Evolutionary conservation across 2,113 vertebrate genomes (phyloP).

Genomic region (Erythrolamprus reginae): DNA sequence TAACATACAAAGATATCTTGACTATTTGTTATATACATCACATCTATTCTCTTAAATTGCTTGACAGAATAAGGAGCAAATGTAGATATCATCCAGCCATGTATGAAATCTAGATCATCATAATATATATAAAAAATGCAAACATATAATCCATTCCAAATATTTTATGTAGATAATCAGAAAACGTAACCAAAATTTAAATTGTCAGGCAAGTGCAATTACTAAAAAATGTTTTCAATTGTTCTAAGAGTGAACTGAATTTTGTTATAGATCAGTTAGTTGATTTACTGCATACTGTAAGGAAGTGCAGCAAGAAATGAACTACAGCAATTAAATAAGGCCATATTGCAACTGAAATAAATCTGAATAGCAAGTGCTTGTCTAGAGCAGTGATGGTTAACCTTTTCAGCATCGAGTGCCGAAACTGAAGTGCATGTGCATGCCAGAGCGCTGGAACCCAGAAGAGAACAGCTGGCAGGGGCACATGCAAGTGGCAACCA

Average conservation of each 20-base stretch:
- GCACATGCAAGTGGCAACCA: too few relatives aligned
- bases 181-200: background rate
- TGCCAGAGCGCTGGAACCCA: too few relatives aligned
- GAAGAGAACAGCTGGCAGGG: too few relatives aligned
- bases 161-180: slow-evolving; percentile 14
- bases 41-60: background rate
- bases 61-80: background rate
- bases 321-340: background rate
- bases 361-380: background rate
- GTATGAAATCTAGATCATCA: background rate
- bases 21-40: background rate
- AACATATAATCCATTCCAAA: background rate
- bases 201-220: slow-evolving; percentile 15
- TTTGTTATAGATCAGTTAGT: background rate
- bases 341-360: background rate
- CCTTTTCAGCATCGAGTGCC: too few relatives aligned
- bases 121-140: slow-evolving; percentile 7
- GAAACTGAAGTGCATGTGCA: too few relatives aligned
- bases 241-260: slow-evolving; percentile 10
- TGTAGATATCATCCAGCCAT: background rate
- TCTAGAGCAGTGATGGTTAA: background rate
- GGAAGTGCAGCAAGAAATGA: background rate
- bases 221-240: slow-evolving; percentile 27
- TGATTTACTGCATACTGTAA: slow-evolving; percentile 18
- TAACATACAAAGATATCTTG: background rate